Base-by-base conservation (phyloP, 2,113 vertebrate genomes). In the Passer domesticus region DNA sequence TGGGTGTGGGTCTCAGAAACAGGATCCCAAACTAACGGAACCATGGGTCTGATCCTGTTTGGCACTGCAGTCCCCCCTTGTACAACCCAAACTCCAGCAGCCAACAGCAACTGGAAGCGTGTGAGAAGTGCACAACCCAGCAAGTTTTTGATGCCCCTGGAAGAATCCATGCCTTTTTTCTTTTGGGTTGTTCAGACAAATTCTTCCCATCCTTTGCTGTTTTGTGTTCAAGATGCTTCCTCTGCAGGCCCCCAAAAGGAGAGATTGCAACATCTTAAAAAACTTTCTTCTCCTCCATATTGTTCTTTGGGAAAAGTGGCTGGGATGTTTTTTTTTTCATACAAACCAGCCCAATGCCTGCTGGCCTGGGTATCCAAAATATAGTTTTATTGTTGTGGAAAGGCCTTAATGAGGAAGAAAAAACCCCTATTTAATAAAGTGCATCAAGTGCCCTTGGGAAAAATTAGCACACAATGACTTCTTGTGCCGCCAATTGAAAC, bases 401-500 rank as follows among this genome's bases (percentile, higher is more conserved):
- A 95, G 59, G 87, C 83, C 72, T 96, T 96, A 80, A 90, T 85
- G 92, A 97, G 88, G 95, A 97, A 95, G 79, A 95, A 97, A 96
- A 96, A 95, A 37, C 6, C 18, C 12, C 60, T 91, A 83, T 97
- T 97, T 97, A 97, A 97, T 97, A 95, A 97, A 97, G 94, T 96
- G 90, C 94, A 97, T 96, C 94, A 94, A 95, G 69, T 93, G 92
- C 97, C 96, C 95, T 92, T 82, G 96, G 97, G 97, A 96, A 95
- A 97, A 97, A 97, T 97, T 96, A 97, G 94, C 89, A 97, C 96
- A 97, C 95, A 97, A 97, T 96, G 96, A 96, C 93, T 98, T 97
- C 92, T 97, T 97, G 93, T 97, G 92, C 95, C 74, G 92, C 94
- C 96, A 96, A 95, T 96, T 93, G 96, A 97, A 97, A 91, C 16